Evolutionary conservation across 1,140 invertebrate species (phyloP).

Genomic region (Pseudomyrmex cubaensis): DNA sequence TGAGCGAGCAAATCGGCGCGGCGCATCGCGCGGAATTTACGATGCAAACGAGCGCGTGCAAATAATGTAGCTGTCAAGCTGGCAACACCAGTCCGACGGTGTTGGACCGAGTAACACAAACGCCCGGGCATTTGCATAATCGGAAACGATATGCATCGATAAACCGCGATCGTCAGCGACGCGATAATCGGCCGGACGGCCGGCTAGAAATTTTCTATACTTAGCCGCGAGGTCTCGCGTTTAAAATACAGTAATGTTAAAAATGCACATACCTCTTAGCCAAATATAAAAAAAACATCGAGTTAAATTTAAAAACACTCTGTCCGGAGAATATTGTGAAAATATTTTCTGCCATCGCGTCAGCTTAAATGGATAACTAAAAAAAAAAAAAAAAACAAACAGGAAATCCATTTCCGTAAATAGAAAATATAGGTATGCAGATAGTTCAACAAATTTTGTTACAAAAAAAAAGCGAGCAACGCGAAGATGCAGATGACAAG

Average conservation of each 20-base stretch:
- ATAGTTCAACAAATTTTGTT: no score
- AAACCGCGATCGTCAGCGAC: conserved; percentile 56
- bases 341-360: not conserved
- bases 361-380: not conserved
- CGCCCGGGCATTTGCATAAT: conserved; percentile 67
- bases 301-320: not conserved
- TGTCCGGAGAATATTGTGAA: no score
- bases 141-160: conserved; percentile 71
- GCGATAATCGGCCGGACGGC: conserved; percentile 27
- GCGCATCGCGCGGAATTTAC: conserved; percentile 40
- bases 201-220: conserved; percentile 43
- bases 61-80: conserved; percentile 65
- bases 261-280: not conserved
- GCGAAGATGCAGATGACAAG: conserved; percentile 17
- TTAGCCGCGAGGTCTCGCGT: conserved; percentile 55
- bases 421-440: not conserved
- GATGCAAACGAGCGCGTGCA: conserved; percentile 66
- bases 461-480: not conserved
- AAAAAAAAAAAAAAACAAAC: no score
- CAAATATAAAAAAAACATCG: not conserved
- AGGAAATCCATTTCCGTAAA: not conserved
- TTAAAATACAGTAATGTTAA: conserved; percentile 19
- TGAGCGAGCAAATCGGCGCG: conserved; percentile 47
- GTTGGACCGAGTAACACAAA: conserved; percentile 52
- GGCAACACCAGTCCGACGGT: conserved; percentile 52